phyloP scores from a whole-genome alignment of 2,113 vertebrate species.

The Xiphophorus hellerii region DNA sequence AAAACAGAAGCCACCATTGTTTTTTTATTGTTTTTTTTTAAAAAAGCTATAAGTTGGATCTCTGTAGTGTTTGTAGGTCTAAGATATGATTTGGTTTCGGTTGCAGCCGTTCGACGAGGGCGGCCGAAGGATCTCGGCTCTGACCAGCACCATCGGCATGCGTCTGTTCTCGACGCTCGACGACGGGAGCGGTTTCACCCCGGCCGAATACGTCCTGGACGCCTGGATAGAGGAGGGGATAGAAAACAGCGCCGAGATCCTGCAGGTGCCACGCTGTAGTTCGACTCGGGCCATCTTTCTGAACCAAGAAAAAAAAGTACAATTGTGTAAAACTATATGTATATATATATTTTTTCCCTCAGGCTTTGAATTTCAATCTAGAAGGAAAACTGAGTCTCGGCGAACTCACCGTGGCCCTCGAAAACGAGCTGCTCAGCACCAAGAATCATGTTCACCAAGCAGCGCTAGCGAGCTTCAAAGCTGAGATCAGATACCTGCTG shows the following conservation, averaged over 20 bases:
- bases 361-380: constrained; percentile 92
- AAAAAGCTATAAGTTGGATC: neutral
- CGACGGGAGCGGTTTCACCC: constrained; percentile 88
- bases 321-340: too few species aligned
- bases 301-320: neutral
- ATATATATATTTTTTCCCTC: neutral
- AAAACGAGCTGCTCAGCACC: constrained; percentile 90
- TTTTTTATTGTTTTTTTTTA: too few species aligned
- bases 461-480: constrained; percentile 91
- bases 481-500: constrained; percentile 91
- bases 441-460: constrained; percentile 92
- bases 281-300: neutral
- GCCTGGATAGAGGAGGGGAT: constrained; percentile 93
- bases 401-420: constrained; percentile 89
- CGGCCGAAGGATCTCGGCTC: constrained; percentile 84
- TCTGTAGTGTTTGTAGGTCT: neutral
- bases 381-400: constrained; percentile 89
- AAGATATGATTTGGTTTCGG: neutral
- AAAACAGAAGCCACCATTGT: too few species aligned
- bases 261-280: constrained; percentile 82
- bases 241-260: constrained; percentile 90
- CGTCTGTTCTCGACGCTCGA: constrained; percentile 92
- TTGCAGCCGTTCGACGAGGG: constrained; percentile 91
- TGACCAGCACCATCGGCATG: constrained; percentile 84
- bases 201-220: constrained; percentile 87